Conservation (phyloP, 2,797 vertebrate species). For the Myotis myotis region DNA sequence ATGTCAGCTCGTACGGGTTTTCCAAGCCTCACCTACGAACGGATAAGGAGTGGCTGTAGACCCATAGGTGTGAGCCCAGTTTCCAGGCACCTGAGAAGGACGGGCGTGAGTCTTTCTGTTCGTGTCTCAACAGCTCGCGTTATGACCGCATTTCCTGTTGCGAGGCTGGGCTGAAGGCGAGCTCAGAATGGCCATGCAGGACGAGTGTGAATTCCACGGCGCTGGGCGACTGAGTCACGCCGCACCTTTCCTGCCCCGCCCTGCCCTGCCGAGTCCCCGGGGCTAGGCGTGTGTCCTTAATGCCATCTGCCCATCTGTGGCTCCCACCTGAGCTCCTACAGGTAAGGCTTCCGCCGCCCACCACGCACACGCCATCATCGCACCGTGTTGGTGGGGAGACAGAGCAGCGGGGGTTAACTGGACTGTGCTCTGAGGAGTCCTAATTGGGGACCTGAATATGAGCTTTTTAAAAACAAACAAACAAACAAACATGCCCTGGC, state of each 20-base stretch:
- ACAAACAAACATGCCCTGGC: no score
- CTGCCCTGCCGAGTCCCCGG: background rate
- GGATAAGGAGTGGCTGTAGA: background rate
- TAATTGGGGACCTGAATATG: no score
- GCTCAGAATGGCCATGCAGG: background rate
- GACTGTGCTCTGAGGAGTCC: background rate
- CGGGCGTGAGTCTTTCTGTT: background rate
- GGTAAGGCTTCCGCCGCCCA: background rate
- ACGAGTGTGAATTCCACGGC: background rate
- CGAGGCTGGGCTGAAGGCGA: background rate
- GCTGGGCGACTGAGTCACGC: slow-evolving; percentile 41
- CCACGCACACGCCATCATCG: background rate
- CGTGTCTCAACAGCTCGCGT: slow-evolving; percentile 59
- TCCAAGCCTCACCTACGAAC: background rate
- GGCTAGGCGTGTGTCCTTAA: background rate
- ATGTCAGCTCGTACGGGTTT: background rate
- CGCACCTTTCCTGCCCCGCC: slow-evolving; percentile 49
- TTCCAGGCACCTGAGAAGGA: background rate
- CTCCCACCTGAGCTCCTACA: background rate
- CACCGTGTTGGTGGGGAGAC: background rate
- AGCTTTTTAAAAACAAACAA: no score
- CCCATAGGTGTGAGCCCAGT: background rate
- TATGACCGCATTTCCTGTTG: slow-evolving; percentile 50
- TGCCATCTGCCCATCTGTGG: background rate
- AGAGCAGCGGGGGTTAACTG: background rate